phyloP scores from a whole-genome alignment of 2,113 vertebrate species.

The Sander lucioperca region DNA sequence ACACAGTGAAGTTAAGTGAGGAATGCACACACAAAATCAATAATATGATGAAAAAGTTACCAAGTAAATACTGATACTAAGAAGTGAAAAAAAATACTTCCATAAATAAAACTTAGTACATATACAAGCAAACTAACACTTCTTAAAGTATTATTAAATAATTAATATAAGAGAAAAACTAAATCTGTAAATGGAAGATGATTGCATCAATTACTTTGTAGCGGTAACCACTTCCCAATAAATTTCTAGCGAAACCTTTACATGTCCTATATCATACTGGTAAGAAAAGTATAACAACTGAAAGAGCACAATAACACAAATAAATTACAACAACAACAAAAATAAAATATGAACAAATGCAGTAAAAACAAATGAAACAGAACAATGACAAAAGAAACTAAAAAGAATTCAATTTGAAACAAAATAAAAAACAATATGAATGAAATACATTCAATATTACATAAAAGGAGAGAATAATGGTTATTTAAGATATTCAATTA shows the following conservation, averaged over 20 bases:
- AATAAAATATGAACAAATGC: background rate
- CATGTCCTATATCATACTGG: conserved; percentile 1
- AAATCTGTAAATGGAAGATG: background rate
- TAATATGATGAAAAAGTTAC: background rate
- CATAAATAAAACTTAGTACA: background rate
- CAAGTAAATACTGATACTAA: background rate
- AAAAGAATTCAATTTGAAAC: background rate
- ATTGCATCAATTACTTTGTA: background rate
- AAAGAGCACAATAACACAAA: conserved; percentile 3
- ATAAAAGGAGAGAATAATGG: conserved; percentile 3
- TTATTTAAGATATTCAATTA: conserved; percentile 1
- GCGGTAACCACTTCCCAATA: background rate
- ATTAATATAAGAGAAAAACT: background rate
- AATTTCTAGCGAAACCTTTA: background rate
- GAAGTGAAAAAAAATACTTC: background rate
- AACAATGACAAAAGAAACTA: background rate
- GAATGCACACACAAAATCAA: conserved; percentile 14
- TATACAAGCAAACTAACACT: background rate
- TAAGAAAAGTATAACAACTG: conserved; percentile 5
- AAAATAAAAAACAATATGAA: background rate
- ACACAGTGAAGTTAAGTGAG: background rate
- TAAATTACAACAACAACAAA: background rate
- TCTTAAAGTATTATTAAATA: background rate
- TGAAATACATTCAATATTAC: background rate
- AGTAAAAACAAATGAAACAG: conserved; percentile 3